A percentile compares a stretch with the other conserved stretches of the same genome.
These are phyloP conservation scores for Gorsachius goisagi DNA, from an alignment of 2,113 vertebrate genomes.

Conservation along the genomic window DNA sequence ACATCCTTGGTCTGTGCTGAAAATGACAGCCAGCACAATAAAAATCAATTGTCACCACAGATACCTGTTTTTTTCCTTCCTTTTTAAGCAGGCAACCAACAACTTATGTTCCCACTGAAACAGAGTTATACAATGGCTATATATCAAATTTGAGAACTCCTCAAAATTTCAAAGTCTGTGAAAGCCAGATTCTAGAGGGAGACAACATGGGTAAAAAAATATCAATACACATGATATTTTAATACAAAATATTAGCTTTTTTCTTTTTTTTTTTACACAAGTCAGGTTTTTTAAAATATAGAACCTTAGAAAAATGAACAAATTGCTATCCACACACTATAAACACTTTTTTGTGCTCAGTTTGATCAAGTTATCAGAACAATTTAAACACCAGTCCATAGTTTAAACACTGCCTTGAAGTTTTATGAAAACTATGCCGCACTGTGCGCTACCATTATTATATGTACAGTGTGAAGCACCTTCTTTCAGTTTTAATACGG, in stretches of 20 bases:
- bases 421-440: conserved; percentile 28
- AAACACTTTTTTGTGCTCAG: conserved; percentile 75
- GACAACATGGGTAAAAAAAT: conserved; percentile 70
- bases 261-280: conserved; percentile 63
- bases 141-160: conserved; percentile 18
- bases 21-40: not conserved
- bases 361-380: conserved; percentile 67
- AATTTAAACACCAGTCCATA: conserved; percentile 66
- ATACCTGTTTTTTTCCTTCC: not conserved
- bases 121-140: not conserved
- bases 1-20: not conserved
- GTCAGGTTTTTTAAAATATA: conserved; percentile 72
- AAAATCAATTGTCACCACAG: not conserved
- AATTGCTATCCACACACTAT: conserved; percentile 72
- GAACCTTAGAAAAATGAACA: conserved; percentile 69
- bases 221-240: conserved; percentile 71
- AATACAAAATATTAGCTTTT: conserved; percentile 73
- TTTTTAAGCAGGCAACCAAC: not conserved
- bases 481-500: conserved; percentile 25
- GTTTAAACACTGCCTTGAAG: conserved; percentile 61
- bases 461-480: conserved; percentile 52
- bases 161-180: conserved; percentile 32
- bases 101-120: not conserved
- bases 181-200: conserved; percentile 67
- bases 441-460: not conserved